Conservation (phyloP, 2,113 vertebrate genomes). For the Oenanthe melanoleuca region DNA sequence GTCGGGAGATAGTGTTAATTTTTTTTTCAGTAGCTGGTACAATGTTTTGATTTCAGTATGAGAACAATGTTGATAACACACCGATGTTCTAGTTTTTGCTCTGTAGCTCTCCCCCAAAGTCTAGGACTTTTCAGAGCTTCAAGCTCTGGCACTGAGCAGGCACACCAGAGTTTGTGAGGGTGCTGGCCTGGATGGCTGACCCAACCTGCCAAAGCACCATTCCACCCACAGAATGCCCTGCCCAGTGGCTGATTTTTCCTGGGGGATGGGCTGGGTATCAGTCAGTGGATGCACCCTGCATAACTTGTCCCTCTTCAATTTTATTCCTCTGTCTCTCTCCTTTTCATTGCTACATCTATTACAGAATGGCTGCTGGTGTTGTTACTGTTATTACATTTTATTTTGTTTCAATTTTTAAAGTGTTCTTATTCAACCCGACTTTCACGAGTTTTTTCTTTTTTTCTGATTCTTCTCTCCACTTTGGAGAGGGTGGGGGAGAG, state of each 20-base stretch:
- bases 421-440: background rate
- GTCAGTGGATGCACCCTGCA: background rate
- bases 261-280: accelerated
- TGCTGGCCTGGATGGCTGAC: accelerated
- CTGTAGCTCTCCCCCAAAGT: background rate
- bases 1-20: background rate
- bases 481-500: background rate
- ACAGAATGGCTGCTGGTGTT: background rate
- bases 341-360: background rate
- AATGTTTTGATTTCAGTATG: background rate
- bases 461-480: background rate
- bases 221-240: too few species aligned
- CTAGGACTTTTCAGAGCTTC: too few species aligned
- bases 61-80: background rate
- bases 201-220: background rate
- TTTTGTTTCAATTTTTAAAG: background rate
- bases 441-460: background rate
- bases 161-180: background rate
- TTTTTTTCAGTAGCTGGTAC: background rate
- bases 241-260: background rate
- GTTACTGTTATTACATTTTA: background rate
- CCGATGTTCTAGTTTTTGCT: background rate
- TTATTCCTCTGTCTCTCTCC: background rate
- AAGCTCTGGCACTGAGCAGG: background rate
- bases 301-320: background rate